Conservation (phyloP, 2,797 vertebrate species). For the Gouania willdenowi region DNA sequence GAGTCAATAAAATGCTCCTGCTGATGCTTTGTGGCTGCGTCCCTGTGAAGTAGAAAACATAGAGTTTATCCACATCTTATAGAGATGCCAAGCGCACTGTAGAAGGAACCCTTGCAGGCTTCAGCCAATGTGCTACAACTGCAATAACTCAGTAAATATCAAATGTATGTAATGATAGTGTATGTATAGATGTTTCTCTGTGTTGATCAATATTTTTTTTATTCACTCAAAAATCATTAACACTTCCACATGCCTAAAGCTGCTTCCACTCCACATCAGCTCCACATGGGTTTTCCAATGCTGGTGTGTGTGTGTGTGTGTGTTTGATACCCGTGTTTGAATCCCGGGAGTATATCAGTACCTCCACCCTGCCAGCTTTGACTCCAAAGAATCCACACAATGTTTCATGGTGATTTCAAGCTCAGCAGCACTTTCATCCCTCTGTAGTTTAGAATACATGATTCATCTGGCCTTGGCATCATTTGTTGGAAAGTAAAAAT, state of each 20-base stretch:
- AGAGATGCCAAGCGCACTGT: neutral
- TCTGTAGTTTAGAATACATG: conserved; percentile 1
- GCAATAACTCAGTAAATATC: neutral
- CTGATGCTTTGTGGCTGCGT: conserved; percentile 2
- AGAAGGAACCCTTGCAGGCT: neutral
- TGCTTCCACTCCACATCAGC: no score
- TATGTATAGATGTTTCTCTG: no score
- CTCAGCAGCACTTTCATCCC: conserved; percentile 5
- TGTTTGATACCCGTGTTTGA: neutral
- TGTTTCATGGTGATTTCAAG: conserved; percentile 11
- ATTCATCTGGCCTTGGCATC: conserved; percentile 2
- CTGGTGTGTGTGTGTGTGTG: neutral
- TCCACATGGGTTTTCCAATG: no score
- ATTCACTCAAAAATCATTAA: no score
- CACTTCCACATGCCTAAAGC: no score
- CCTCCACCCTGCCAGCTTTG: neutral
- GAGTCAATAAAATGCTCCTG: conserved; percentile 5
- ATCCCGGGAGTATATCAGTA: neutral
- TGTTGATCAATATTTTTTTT: no score
- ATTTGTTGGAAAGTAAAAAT: conserved; percentile 16
- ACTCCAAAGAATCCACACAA: conserved; percentile 5
- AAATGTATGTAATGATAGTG: no score
- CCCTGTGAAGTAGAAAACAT: conserved; percentile 3
- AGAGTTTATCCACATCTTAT: neutral
- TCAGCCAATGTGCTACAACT: no score